These are phyloP conservation scores for Ellobium chinense DNA, from an alignment of 2,888 invertebrate species.

Conservation along the genomic window DNA sequence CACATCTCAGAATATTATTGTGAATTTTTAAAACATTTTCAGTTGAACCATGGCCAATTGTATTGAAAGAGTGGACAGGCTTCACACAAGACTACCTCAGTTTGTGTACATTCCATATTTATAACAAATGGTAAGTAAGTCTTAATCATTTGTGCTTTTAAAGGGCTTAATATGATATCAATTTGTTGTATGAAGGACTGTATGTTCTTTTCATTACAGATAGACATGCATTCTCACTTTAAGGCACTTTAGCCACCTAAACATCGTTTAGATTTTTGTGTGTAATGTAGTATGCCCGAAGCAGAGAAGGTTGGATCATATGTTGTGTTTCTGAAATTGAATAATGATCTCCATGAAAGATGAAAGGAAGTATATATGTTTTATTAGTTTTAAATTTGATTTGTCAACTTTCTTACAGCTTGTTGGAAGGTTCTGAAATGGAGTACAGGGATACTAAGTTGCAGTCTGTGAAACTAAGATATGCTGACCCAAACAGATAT, in stretches of 20 bases:
- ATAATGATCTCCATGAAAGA: too few relatives aligned
- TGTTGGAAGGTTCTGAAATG: constrained; percentile 71
- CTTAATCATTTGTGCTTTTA: not conserved
- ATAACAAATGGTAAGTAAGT: constrained; percentile 74
- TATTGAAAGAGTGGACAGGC: constrained; percentile 72
- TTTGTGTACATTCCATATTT: constrained; percentile 70
- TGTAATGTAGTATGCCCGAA: too few relatives aligned
- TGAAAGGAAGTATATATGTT: too few relatives aligned
- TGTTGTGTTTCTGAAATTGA: too few relatives aligned
- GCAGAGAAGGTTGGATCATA: too few relatives aligned
- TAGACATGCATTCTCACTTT: too few relatives aligned
- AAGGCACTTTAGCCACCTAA: too few relatives aligned
- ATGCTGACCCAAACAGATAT: constrained; percentile 68
- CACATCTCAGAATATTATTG: not conserved
- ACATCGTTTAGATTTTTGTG: too few relatives aligned
- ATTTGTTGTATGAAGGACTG: too few relatives aligned
- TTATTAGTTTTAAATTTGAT: too few relatives aligned
- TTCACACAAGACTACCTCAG: constrained; percentile 69
- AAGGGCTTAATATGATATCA: not conserved
- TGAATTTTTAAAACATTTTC: not conserved
- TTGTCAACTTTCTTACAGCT: too few relatives aligned
- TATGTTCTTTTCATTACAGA: too few relatives aligned
- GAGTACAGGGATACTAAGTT: constrained; percentile 74
- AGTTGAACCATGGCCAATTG: constrained; percentile 66
- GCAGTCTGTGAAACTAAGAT: constrained; percentile 75